Evolutionary conservation across 2,888 invertebrate genomes (phyloP).

Genomic region (Strigamia crassipes): DNA sequence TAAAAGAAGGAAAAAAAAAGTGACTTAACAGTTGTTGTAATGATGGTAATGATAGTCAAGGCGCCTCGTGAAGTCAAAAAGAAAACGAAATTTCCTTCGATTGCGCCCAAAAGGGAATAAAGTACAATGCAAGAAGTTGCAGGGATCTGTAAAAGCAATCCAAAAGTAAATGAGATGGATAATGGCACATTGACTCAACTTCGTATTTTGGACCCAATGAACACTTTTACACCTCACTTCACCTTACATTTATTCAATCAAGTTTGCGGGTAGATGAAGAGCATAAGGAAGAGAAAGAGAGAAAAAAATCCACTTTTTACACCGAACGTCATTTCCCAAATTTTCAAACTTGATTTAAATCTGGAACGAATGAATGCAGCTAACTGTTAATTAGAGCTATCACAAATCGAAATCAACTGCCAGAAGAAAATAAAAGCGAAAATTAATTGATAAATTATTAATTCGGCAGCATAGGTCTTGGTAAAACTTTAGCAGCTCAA

Average conservation of each 20-base stretch:
- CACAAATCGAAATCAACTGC: not conserved
- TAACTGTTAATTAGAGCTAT: not conserved
- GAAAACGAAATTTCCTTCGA: not conserved
- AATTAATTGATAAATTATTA: not conserved
- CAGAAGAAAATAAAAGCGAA: not conserved
- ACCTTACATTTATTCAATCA: not conserved
- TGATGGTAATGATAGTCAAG: not conserved
- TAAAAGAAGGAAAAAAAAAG: not conserved
- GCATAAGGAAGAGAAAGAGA: not conserved
- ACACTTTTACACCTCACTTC: not conserved
- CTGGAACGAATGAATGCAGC: not conserved
- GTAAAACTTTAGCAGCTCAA: not conserved
- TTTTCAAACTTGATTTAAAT: not conserved
- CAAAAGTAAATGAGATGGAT: not conserved
- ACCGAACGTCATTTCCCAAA: not conserved
- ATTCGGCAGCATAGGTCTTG: not conserved
- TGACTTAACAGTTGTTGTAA: not conserved
- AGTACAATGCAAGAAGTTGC: not conserved
- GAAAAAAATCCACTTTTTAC: not conserved
- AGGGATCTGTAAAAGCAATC: not conserved
- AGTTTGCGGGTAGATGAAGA: not conserved
- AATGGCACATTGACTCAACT: not conserved
- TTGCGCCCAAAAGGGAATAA: not conserved
- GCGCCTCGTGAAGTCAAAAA: not conserved
- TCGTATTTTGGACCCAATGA: not conserved